Base-by-base conservation (phyloP, 1,140 invertebrate genomes). In the Hypsibius dujardini region DNA sequence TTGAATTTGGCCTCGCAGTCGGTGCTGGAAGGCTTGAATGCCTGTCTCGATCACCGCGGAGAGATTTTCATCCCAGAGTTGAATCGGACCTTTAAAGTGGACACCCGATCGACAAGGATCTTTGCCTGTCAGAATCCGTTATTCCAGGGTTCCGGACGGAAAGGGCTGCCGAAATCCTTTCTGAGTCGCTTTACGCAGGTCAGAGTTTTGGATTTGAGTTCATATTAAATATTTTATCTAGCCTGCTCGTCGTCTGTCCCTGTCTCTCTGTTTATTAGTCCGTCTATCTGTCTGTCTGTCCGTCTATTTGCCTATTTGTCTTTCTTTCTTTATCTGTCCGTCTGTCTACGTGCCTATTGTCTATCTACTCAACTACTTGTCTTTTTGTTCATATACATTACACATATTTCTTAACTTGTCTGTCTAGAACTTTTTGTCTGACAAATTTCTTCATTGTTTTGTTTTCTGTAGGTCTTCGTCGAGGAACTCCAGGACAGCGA, bases 51-150 rank as follows among this genome's bases (percentile, higher is more conserved):
- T 84, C 96, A 99, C 79, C 83, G 95, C 76, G 91, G 90, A 1
- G 92, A 96, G 81, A 85, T 99, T 15, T 98, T 86, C 77, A 89
- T 99, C 71, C 91, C 95, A 1, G 96, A 99, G 82, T 80, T 99
- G 0, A 88, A 87, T 56, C 86, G 85, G 78, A 89, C 86, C 0
- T 98, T 99, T 77, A 80, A 83, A 71, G 84, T 97, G 0, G 84
- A 86, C 70, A 46, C 42, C 2, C 71, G 73, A 76, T 82, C 46
- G 71, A 96, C 92, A 0, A 86, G 88, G 75, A 85, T 99, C 50
- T 99, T 99, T 81, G 95, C 88, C 12, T 98, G 94, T 79, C 95
- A 98, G 81, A 99, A 99, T 84, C 95, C 96, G 1, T 80, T 92
- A n/a, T 86, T 86, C 76, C 90, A 98, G 82, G 96, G 96, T 47